phyloP scores from a whole-genome alignment of 2,888 invertebrate species.

The Xestia c-nigrum region DNA sequence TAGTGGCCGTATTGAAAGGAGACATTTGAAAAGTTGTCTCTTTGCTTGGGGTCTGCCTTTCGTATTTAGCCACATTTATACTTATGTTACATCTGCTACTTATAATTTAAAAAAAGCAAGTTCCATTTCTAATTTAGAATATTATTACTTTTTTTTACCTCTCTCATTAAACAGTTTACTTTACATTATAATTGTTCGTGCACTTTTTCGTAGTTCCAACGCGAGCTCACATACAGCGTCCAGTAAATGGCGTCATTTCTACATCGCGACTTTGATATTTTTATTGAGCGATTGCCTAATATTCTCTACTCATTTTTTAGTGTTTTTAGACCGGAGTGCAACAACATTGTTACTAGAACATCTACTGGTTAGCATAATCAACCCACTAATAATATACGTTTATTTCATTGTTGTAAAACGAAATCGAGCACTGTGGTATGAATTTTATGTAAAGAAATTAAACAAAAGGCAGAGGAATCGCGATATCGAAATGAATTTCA shows the following conservation, averaged over 20 bases:
- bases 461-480: neutral
- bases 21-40: neutral
- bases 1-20: neutral
- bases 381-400: neutral
- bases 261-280: slow-evolving; percentile 7
- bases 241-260: slow-evolving; percentile 1
- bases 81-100: neutral
- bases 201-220: neutral
- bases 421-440: slow-evolving; percentile 1
- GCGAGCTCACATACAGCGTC: neutral
- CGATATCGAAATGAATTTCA: neutral
- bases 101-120: neutral
- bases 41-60: slow-evolving; percentile 12
- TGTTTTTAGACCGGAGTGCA: neutral
- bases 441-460: slow-evolving; percentile 9
- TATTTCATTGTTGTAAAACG: slow-evolving; percentile 1
- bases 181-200: neutral
- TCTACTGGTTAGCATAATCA: neutral
- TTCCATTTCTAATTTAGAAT: neutral
- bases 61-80: neutral
- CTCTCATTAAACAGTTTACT: neutral
- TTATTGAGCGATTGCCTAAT: slow-evolving; percentile 10
- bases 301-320: neutral
- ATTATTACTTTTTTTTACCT: neutral
- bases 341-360: neutral